Evolutionary conservation across 2,888 invertebrate genomes (phyloP).

Genomic region (Serrognathus titanus): DNA sequence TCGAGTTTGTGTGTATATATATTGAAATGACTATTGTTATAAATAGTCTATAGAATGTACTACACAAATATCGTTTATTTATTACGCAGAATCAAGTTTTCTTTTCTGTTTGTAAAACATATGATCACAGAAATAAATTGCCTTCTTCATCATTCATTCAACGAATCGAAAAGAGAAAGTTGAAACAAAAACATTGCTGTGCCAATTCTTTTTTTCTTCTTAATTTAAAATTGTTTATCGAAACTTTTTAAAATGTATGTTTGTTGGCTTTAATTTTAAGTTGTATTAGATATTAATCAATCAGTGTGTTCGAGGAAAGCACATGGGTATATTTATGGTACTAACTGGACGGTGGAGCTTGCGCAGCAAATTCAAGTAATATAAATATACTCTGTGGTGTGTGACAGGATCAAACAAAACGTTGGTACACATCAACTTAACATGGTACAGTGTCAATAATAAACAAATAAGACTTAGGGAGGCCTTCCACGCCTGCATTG

Average conservation of each 20-base stretch:
- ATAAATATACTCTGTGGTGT: too few relatives aligned
- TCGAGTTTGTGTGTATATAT: slow-evolving; percentile 18
- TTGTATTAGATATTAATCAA: too few relatives aligned
- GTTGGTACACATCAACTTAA: slow-evolving; percentile 7
- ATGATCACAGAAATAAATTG: background rate
- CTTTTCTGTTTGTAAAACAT: too few relatives aligned
- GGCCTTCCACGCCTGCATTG: slow-evolving; percentile 46
- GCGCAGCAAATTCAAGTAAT: too few relatives aligned
- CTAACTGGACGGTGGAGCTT: too few relatives aligned
- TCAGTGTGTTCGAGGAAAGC: too few relatives aligned
- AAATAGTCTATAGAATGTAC: slow-evolving; percentile 34
- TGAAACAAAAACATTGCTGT: slow-evolving; percentile 4
- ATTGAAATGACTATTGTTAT: slow-evolving; percentile 38
- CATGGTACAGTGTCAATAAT: slow-evolving; percentile 27
- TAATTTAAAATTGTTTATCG: too few relatives aligned
- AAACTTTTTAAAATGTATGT: too few relatives aligned
- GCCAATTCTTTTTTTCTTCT: slow-evolving; percentile 5
- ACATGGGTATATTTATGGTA: too few relatives aligned
- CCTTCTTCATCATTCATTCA: too few relatives aligned
- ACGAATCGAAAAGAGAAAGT: background rate
- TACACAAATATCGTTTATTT: slow-evolving; percentile 30
- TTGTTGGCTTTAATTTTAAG: too few relatives aligned
- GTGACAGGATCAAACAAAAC: too few relatives aligned
- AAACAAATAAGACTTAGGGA: slow-evolving; percentile 40
- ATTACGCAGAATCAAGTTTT: slow-evolving; percentile 21